Evolutionary conservation across 2,888 invertebrate species (phyloP).

Genomic region (Oasisia sp.): DNA sequence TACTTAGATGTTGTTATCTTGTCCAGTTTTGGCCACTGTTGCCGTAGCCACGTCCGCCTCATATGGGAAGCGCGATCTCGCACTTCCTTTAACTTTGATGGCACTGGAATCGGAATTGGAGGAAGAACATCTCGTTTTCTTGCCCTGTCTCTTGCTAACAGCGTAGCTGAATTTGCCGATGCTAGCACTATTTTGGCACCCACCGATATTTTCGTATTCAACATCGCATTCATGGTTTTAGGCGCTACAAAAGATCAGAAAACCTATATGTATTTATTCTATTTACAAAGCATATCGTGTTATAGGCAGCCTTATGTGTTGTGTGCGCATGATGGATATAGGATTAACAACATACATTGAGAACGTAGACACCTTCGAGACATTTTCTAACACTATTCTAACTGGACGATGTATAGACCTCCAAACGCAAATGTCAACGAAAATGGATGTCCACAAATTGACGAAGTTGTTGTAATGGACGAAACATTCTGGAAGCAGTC

Average conservation of each 20-base stretch:
- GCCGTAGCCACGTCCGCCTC: neutral
- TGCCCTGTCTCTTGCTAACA: slow-evolving; percentile 1
- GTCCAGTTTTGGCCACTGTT: neutral
- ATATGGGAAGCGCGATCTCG: neutral
- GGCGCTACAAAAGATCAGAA: neutral
- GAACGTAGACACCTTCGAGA: too few relatives aligned
- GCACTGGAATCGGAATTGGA: neutral
- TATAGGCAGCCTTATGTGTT: too few relatives aligned
- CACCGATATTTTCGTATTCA: neutral
- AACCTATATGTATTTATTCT: too few relatives aligned
- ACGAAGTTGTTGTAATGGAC: too few relatives aligned
- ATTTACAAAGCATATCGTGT: too few relatives aligned
- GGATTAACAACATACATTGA: too few relatives aligned
- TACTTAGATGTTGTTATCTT: neutral
- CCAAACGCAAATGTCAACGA: too few relatives aligned
- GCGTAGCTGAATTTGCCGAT: neutral
- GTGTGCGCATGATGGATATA: too few relatives aligned
- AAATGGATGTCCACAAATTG: too few relatives aligned
- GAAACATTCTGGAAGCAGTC: too few relatives aligned
- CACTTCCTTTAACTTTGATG: neutral
- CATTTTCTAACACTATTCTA: too few relatives aligned
- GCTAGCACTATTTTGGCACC: neutral
- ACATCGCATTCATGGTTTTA: neutral
- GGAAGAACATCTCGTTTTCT: neutral
- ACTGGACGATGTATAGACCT: too few relatives aligned